Base-by-base conservation (phyloP, 2,888 invertebrate species). In the Morpho deidamia region DNA sequence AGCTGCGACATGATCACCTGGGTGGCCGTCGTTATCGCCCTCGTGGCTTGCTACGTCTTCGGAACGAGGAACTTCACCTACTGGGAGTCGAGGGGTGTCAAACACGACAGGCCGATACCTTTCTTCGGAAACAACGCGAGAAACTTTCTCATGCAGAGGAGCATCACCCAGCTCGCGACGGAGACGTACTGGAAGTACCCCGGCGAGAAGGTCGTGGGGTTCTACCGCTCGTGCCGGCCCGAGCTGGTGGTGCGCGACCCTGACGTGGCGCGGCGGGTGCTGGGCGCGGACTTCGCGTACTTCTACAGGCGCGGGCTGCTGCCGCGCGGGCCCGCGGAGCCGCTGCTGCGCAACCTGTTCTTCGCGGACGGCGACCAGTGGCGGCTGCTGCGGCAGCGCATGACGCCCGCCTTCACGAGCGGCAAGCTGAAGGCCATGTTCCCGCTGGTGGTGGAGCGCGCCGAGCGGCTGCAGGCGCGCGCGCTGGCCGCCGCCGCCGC, bases 331-430 rank as follows among this genome's bases (percentile, higher is more conserved):
- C 64, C 68, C 34, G 62, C 70, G 2, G 81, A 83, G 39, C 83
- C 81, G 2, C 61, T 83, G 51, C 57, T 78, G 38, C 67, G 69
- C 1, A 83, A 83, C 56, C 53, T 82, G 54, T 81, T 82, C 59
- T 75, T 77, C 51, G 74, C 71, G 7, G 81, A 81, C 38, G 81
- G 81, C 0, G 83, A 82, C 58, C 43, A 71, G 38, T 81, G 81
- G 83, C 67, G 72, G 33, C 62, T 81, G 58, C 63, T 82, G 58
- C 69, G 83, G 8, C 78, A 81, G 63, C 76, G 79, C 51, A 72
- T 81, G 71, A 78, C 79, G 12, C 77, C 78, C 1, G 74, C 78
- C 2, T 81, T 81, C 61, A 74, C 80, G 3, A 76, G 74, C 23
- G 23, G 23, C 23, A 23, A 23, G 23, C 23, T 23, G 23, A 23